Conservation (phyloP, 2,888 invertebrate species). For the Loripinus fragilis region DNA sequence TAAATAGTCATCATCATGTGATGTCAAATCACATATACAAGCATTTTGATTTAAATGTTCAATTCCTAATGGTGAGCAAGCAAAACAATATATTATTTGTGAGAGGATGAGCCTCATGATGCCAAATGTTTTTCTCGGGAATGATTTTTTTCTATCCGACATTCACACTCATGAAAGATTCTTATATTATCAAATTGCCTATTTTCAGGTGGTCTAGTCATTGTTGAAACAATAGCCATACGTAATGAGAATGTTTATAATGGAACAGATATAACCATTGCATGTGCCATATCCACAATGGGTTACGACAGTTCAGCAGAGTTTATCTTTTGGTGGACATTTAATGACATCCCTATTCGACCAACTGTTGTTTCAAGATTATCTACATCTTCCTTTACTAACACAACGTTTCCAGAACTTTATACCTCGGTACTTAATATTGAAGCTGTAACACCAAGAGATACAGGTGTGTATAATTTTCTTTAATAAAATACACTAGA, state of each 20-base stretch:
- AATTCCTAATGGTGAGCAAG: no score
- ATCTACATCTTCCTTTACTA: not conserved
- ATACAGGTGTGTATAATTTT: slow-evolving; percentile 25
- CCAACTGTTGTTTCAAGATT: slow-evolving; percentile 40
- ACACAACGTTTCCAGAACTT: slow-evolving; percentile 22
- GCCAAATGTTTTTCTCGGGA: no score
- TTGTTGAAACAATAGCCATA: slow-evolving; percentile 2
- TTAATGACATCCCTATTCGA: slow-evolving; percentile 27
- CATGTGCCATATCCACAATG: slow-evolving; percentile 38
- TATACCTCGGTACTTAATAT: slow-evolving; percentile 30
- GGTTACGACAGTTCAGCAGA: slow-evolving; percentile 24
- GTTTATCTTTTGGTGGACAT: slow-evolving; percentile 49
- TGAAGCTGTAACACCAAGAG: slow-evolving; percentile 17
- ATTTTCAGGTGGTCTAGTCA: slow-evolving; percentile 41
- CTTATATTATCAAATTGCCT: no score
- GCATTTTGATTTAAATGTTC: no score
- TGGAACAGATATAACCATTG: slow-evolving; percentile 30
- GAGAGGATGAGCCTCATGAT: no score
- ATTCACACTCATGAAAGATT: no score
- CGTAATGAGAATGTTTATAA: slow-evolving; percentile 30
- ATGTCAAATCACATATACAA: no score
- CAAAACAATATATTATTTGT: no score
- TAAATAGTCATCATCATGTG: no score
- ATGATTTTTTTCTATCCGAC: no score
- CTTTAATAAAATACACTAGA: no score